Evolutionary conservation across 1,140 invertebrate genomes (phyloP).

Genomic region (Camponotus pennsylvanicus): DNA sequence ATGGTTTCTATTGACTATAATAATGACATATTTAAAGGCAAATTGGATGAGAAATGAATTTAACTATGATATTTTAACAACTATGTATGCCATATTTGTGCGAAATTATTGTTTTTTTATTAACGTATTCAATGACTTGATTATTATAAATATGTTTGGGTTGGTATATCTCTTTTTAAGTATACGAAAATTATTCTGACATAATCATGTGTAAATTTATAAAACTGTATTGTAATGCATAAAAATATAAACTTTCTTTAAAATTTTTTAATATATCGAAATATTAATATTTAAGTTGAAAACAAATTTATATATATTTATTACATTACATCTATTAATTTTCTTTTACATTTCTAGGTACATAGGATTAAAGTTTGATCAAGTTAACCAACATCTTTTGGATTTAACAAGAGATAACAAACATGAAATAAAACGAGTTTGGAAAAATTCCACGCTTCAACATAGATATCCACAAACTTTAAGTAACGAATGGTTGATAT

Average conservation of each 20-base stretch:
- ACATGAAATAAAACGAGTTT: not conserved
- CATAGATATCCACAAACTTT: not conserved
- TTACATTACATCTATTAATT: not conserved
- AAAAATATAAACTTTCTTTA: not conserved
- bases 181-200: no score
- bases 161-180: not conserved
- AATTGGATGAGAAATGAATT: not conserved
- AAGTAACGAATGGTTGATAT: not conserved
- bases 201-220: not conserved
- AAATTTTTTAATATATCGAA: not conserved
- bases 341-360: not conserved
- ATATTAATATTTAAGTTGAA: no score
- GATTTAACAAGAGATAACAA: not conserved
- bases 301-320: no score
- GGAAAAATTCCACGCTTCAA: not conserved
- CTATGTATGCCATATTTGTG: not conserved
- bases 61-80: not conserved
- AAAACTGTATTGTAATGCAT: not conserved
- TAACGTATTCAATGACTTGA: not conserved
- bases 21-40: no score
- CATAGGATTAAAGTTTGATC: conserved; percentile 6
- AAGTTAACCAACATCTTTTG: conserved; percentile 10
- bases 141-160: not conserved
- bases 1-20: not conserved
- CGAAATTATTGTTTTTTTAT: not conserved